phyloP scores from a whole-genome alignment of 2,888 invertebrate species.

The Mesorhabditis sp. region DNA sequence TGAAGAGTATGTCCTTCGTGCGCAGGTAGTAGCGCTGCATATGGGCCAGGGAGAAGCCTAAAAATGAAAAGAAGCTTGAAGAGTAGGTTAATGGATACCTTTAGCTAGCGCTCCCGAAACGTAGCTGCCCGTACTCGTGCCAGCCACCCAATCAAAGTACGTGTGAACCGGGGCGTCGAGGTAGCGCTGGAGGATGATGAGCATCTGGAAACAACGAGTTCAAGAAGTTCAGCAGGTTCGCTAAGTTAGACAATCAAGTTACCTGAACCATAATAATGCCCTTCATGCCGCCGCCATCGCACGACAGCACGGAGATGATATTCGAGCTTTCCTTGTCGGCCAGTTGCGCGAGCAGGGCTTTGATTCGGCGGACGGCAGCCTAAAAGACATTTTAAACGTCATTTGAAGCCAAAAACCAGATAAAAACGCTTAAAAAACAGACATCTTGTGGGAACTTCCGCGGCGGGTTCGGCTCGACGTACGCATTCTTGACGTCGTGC shows the following conservation, averaged over 20 bases:
- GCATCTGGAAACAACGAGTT: constrained; percentile 25
- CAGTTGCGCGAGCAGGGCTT: constrained; percentile 23
- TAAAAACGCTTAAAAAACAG: not conserved
- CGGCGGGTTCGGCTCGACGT: constrained; percentile 24
- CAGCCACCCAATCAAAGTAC: constrained; percentile 92
- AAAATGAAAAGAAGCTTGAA: not conserved
- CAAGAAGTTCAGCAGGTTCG: not conserved
- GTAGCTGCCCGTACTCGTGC: constrained; percentile 82
- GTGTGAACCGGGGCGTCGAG: constrained; percentile 45
- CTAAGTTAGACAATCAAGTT: not conserved
- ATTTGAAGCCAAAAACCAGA: not conserved
- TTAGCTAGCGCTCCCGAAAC: constrained; percentile 78
- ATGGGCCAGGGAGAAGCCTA: constrained; percentile 65
- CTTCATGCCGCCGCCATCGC: constrained; percentile 96
- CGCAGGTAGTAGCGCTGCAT: constrained; percentile 85
- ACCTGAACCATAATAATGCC: constrained; percentile 61
- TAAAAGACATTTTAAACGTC: not conserved
- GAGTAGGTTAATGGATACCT: constrained; percentile 58
- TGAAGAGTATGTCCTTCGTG: constrained; percentile 87
- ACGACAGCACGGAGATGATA: constrained; percentile 66
- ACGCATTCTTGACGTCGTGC: constrained; percentile 27
- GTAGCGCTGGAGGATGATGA: constrained; percentile 41
- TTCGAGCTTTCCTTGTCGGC: constrained; percentile 31
- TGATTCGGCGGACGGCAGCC: constrained; percentile 29
- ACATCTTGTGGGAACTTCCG: constrained; percentile 27